A percentile compares a stretch with the other conserved stretches of the same genome.
Conservation (phyloP, 2,113 vertebrate species). For the Pycnonotus jocosus region DNA sequence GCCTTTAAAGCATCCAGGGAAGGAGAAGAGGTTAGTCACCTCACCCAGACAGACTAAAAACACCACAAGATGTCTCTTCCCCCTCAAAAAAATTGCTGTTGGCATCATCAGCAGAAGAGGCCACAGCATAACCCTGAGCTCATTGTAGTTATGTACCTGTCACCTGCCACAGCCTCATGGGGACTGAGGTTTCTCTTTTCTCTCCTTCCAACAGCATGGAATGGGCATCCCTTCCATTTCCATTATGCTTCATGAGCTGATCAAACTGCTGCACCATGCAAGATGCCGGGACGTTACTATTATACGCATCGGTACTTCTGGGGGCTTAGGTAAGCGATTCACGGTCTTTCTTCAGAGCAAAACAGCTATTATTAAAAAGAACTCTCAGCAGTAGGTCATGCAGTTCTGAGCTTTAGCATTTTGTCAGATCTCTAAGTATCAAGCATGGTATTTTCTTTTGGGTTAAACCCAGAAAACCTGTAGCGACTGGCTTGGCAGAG, state of each 20-base stretch:
- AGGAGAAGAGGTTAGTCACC: neutral
- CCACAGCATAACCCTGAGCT: neutral
- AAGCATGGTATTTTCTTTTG: neutral
- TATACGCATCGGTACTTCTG: conserved; percentile 84
- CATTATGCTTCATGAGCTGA: conserved; percentile 89
- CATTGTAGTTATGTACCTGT: fast-evolving
- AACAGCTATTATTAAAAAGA: neutral
- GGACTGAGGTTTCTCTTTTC: neutral
- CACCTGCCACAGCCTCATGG: fast-evolving
- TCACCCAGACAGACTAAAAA: neutral
- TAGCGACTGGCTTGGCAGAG: neutral
- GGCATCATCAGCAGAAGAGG: neutral
- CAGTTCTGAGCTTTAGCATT: neutral
- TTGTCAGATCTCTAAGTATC: neutral
- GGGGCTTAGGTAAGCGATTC: conserved; percentile 77
- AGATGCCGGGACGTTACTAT: conserved; percentile 79
- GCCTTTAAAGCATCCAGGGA: neutral
- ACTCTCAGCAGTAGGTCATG: neutral
- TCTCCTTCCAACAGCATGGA: conserved; percentile 74
- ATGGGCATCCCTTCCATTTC: conserved; percentile 89
- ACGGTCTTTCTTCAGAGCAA: neutral
- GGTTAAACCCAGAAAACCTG: neutral
- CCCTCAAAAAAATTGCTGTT: neutral
- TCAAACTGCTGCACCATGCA: conserved; percentile 86
- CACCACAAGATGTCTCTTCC: neutral